Base-by-base conservation (phyloP, 2,113 vertebrate genomes). In the Otus sunia region DNA sequence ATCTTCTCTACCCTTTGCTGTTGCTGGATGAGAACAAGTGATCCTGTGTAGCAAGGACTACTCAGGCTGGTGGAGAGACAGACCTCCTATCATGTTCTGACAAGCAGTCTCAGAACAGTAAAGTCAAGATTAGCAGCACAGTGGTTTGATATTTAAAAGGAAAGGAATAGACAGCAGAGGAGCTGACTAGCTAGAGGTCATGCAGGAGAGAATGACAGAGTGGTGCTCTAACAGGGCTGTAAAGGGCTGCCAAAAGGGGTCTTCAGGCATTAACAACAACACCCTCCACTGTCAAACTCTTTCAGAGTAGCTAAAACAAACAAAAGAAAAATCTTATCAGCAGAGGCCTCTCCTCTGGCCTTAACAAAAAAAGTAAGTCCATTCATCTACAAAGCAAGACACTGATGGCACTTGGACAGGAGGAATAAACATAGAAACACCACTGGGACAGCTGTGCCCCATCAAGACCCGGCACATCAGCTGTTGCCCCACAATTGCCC, bases 401-500 rank as follows among this genome's bases (percentile, higher is more conserved):
- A 45, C 19, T 36, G 55, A 41, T 11, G 9, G 39, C 26, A 50
- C 52, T 39, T 17, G 29, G 45, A 95, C 9, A 50, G 0, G 3
- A 80, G 26, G n/a, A 32, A 74, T 10, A 64, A 90, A 63, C 41
- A 66, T 1, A 63, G 75, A 59, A 85, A 55, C n/a, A 37, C 1
- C 19, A 16, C 26, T 43, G 56, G 30, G 30, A 55, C 12, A 60
- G 11, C 52, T 36, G 21, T n/a, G n/a, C 12, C 27, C 23, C 59
- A 75, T 6, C 32, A 41, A 14, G 32, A 23, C 19, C 25, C 39
- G 0, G 0, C 5, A 60, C 1, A 3, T 34, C 62, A 64, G 45
- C 45, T 91, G 39, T 25, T 56, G 47, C 32, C 39, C 22, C 32
- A n/a, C 34, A 52, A 2, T 1, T 72, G 37, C 30, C 55, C 78